Base-by-base conservation (phyloP, 2,888 invertebrate species). In the Protonemura montana region DNA sequence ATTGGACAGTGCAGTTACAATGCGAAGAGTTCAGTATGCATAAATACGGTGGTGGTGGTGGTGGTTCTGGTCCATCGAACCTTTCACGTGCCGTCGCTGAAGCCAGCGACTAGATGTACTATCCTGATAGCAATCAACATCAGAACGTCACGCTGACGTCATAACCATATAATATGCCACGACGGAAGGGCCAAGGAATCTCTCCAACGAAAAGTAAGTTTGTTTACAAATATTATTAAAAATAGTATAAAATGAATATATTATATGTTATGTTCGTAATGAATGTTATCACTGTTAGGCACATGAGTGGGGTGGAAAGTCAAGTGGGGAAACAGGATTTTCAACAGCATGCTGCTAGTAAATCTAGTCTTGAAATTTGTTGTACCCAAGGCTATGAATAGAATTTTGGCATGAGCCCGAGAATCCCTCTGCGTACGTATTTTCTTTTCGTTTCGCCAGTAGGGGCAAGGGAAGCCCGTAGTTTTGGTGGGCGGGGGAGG, bases 161-260 rank as follows among this genome's bases (percentile, higher is more conserved):
- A 81, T 10, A 78, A 81, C 28, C 59, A 59, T 59, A 16, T 81
- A 81, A 81, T 81, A 87, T 87, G 87, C 87, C 87, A 85, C 87
- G 87, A 35, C 84, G 87, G 82, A 87, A 87, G 30, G 87, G 87
- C 35, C 87, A 87, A 42, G 87, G 87, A 76, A 87, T 86, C 59
- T 87, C 87, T 85, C 86, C 87, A 16, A 76, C 87, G 59, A 87
- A 87, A 86, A 85, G 87, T 87, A 85, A 87, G 87, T 82, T 59
- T 59, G 59, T 59, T 59, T 59, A 59, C 59, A 59, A 59, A 59
- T 59, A 13, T 59, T 59, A 59, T 59, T 21, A 21, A 2, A 59
- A 59, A 59, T 59, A 21, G 59, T 59, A 59, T 21, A 16, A 7
- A 13, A 59, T 59, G 59, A 7, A 21, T 59, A 6, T 35, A 35